These are phyloP conservation scores for Antennarius striatus DNA, from an alignment of 2,113 vertebrate species.

Conservation along the genomic window DNA sequence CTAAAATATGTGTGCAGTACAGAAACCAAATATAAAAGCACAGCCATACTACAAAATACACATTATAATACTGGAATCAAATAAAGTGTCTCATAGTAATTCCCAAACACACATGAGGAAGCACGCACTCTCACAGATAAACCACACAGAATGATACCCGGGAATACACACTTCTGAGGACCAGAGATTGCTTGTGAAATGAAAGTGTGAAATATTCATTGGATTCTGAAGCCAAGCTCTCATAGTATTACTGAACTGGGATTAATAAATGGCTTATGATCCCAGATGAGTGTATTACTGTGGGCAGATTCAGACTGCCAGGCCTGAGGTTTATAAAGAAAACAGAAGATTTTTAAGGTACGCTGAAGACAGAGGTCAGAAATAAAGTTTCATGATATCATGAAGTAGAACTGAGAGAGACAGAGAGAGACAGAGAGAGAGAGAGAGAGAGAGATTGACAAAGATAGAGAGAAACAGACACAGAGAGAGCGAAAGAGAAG, in stretches of 20 bases:
- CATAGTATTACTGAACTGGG: conserved; percentile 61
- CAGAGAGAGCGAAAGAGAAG: not conserved
- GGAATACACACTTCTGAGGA: conserved; percentile 53
- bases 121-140: conserved; percentile 25
- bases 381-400: conserved; percentile 28
- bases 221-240: conserved; percentile 64
- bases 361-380: conserved; percentile 36
- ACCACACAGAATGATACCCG: conserved; percentile 37
- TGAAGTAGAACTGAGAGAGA: conserved; percentile 14
- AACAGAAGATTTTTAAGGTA: conserved; percentile 36
- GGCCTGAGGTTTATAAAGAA: conserved; percentile 51
- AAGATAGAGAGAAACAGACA: not conserved
- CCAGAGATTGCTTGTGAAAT: conserved; percentile 68
- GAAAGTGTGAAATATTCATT: conserved; percentile 77
- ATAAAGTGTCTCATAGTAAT: conserved; percentile 27
- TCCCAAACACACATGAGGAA: conserved; percentile 30
- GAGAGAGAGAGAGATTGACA: not conserved
- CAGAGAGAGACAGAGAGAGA: not conserved
- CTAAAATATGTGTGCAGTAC: not conserved
- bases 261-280: conserved; percentile 74
- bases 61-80: conserved; percentile 22
- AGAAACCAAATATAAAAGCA: conserved; percentile 19
- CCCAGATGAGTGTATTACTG: conserved; percentile 71
- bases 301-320: conserved; percentile 40
- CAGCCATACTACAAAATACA: conserved; percentile 4